Percentiles rank a stretch among this genome's conserved stretches.
Conservation (phyloP, 2,113 vertebrate genomes). For the Lagenorhynchus albirostris region DNA sequence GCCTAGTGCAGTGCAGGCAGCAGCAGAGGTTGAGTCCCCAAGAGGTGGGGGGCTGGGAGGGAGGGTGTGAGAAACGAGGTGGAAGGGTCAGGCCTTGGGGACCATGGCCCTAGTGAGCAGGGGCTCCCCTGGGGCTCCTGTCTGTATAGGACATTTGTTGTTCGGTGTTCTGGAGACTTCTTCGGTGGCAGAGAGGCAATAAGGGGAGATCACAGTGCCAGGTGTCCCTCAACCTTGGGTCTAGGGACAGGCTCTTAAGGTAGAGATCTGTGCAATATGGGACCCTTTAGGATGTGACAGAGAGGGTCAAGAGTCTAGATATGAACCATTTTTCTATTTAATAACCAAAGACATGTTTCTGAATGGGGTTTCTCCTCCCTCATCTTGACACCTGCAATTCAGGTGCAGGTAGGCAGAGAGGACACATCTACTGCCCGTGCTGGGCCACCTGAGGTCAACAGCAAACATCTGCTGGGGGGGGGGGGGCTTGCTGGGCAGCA, state of each 20-base stretch:
- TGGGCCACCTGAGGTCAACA: background rate
- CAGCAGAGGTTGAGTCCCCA: background rate
- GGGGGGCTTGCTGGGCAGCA: background rate
- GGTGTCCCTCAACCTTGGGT: background rate
- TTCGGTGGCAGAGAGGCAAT: background rate
- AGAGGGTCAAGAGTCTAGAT: background rate
- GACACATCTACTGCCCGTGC: background rate
- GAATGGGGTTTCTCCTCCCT: background rate
- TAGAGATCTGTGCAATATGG: background rate
- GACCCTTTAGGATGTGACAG: background rate
- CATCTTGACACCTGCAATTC: background rate
- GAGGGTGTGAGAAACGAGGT: background rate
- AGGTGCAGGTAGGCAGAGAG: background rate
- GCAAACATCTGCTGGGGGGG: background rate
- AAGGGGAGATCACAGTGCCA: background rate
- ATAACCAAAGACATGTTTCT: background rate
- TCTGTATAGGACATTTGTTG: background rate
- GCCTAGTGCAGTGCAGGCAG: accelerated
- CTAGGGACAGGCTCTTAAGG: background rate
- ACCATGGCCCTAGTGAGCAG: accelerated
- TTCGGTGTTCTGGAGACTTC: background rate
- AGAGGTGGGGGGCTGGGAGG: background rate
- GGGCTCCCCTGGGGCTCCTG: background rate
- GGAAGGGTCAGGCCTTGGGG: background rate
- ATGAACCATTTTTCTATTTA: background rate